Conservation (phyloP, 2,113 vertebrate species). For the Campylorhamphus procurvoides region DNA sequence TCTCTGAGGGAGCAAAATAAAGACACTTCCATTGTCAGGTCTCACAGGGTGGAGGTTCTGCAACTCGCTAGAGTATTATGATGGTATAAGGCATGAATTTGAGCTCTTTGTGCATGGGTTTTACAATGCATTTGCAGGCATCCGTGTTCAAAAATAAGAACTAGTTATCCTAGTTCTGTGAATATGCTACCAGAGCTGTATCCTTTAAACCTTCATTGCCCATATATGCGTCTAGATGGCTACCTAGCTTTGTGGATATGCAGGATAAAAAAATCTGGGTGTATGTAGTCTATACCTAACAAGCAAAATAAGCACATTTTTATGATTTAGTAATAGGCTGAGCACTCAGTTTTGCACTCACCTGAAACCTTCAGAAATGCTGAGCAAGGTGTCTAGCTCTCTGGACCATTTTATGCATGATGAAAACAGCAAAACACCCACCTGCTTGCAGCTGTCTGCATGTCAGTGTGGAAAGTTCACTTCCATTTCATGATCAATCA, state of each 20-base stretch:
- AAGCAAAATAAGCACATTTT: slow-evolving; percentile 11
- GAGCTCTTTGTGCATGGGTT: neutral
- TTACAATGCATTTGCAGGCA: neutral
- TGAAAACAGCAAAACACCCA: neutral
- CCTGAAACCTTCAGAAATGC: slow-evolving; percentile 18
- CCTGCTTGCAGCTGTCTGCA: neutral
- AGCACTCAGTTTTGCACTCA: neutral
- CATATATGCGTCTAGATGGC: neutral
- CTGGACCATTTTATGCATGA: slow-evolving; percentile 22
- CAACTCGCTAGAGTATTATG: neutral
- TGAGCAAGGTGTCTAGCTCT: slow-evolving; percentile 30
- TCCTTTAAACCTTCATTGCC: neutral
- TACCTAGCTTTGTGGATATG: neutral
- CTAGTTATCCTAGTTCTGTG: neutral
- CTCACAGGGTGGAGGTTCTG: neutral
- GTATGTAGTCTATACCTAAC: neutral
- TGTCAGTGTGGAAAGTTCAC: neutral
- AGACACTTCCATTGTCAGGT: neutral
- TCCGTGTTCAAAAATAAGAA: neutral
- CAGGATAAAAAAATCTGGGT: neutral
- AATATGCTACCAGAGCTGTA: neutral
- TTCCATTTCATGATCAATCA: neutral
- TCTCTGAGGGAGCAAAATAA: neutral
- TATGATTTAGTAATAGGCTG: slow-evolving; percentile 5
- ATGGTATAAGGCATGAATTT: neutral